Percentiles rank a stretch among this genome's conserved stretches.
These are phyloP conservation scores for Brienomyrus brachyistius DNA, from an alignment of 2,113 vertebrate genomes.

Conservation along the genomic window DNA sequence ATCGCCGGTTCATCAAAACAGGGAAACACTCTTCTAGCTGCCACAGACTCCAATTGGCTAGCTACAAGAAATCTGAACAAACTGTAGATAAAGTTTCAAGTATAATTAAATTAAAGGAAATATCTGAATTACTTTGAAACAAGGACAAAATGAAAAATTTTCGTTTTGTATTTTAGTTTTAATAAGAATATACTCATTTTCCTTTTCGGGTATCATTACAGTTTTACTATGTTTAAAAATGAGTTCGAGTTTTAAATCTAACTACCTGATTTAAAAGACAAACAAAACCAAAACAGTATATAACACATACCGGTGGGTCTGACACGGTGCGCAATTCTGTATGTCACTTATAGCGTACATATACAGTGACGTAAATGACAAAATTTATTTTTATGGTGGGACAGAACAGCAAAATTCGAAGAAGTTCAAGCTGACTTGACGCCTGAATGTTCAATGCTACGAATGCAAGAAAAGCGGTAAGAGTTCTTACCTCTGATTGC, in stretches of 20 bases:
- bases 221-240: no score
- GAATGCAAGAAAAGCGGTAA: background rate
- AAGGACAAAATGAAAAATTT: background rate
- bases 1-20: slow-evolving; percentile 92
- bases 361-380: background rate
- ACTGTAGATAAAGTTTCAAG: background rate
- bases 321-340: background rate
- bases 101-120: background rate
- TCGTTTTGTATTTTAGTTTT: background rate
- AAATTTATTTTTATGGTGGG: background rate
- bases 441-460: background rate
- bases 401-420: background rate
- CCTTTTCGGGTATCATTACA: no score
- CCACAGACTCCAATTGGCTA: slow-evolving; percentile 71
- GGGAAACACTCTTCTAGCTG: slow-evolving; percentile 78
- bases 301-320: background rate
- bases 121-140: background rate
- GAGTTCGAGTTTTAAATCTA: background rate
- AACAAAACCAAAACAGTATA: background rate
- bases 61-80: slow-evolving; percentile 70
- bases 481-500: slow-evolving; percentile 41
- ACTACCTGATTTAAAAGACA: background rate
- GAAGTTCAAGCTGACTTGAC: background rate
- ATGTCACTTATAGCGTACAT: background rate
- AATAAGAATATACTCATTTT: background rate